Base-by-base conservation (phyloP, 1,140 invertebrate genomes). In the Maniola jurtina region DNA sequence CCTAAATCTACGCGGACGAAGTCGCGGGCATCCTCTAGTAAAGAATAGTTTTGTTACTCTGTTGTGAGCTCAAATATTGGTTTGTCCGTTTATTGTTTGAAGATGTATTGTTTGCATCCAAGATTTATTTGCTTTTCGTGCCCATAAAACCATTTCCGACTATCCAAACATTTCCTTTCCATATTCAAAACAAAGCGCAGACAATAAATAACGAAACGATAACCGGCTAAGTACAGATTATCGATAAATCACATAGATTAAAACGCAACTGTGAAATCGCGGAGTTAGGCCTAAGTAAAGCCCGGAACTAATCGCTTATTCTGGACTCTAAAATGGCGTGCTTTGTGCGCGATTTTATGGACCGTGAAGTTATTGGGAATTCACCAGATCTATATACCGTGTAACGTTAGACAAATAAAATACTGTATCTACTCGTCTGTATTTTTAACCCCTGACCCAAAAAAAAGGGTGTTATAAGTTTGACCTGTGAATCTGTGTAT, bases 261-360 rank as follows among this genome's bases (percentile, higher is more conserved):
- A 76, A 68, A 80, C 72, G 70, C 63, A 63, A 70, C 75, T 75
- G 75, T 83, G 78, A 82, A 82, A 81, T 83, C 68, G 69, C 68
- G 67, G 75, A 72, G 70, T 68, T 72, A 57, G 68, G 66, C 68
- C 57, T 67, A 70, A 75, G 64, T 71, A 72, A 72, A 73, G 57
- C 61, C 73, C 77, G 82, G 73, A 82, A 81, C 80, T 66, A 75
- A 83, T 83, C 75, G 70, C 70, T 78, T 80, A 72, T 66, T 64
- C 63, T 55, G 63, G 50, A 45, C 16, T 60, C 25, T 54, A 66
- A 70, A 63, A 68, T 52, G 48, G 61, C 47, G 48, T 63, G 64
- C 64, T 66, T 63, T 65, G 63, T 56, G 61, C 48, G 55, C 54
- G 54, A 36, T 61, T 63, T 66, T 57, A 70, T 66, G 60, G 57